Evolutionary conservation across 35 echinoderm and acorn worm genomes (phyloP), one percentile per base, ranked within the genome.

Genomic region (Heliocidaris erythrogramma): DNA sequence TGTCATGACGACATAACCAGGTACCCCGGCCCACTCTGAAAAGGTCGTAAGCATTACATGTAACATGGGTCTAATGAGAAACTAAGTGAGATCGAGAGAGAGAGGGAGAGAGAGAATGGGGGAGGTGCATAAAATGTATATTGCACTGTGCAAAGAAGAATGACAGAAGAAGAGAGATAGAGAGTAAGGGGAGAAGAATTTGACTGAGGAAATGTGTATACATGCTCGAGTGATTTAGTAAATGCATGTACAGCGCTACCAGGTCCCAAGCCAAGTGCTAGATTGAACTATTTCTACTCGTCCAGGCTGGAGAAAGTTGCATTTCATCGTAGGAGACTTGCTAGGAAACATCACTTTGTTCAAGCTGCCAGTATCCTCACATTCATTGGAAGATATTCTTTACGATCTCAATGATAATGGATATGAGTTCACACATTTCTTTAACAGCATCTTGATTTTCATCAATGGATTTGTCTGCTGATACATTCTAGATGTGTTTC

Each of bases 1-100:
- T 78, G 65, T 78, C 65, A 78, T 78, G 65, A n/a, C 65, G 65
- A 78, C 65, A 78, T 78, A 78, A 78, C 65, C 65, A 78, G 65
- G 65, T 78, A 78, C 65, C 65, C 65, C 65, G 65, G 65, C 27
- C 65, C 65, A 27, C 65, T 78, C 27, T 78, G 21, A 78, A 78
- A 42, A 78, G 21, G 65, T 78, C 18, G 65, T 21, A 78, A 78
- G 65, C 21, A 78, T 78, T 78, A 78, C 65, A 78, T 78, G 65
- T 78, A 78, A 78, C 65, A 78, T 78, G 65, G 65, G 65, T 78
- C 65, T 78, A 78, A 78, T 78, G 65, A 78, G 18, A 78, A 78
- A 78, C 14, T 78, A 78, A 78, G 27, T 27, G 65, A 78, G 65
- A 18, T 21, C 5, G 65, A n/a, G 52, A 56, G 14, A 56, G 52